Evolutionary conservation across 2,113 vertebrate species (phyloP).

Genomic region (Zingel zingel): DNA sequence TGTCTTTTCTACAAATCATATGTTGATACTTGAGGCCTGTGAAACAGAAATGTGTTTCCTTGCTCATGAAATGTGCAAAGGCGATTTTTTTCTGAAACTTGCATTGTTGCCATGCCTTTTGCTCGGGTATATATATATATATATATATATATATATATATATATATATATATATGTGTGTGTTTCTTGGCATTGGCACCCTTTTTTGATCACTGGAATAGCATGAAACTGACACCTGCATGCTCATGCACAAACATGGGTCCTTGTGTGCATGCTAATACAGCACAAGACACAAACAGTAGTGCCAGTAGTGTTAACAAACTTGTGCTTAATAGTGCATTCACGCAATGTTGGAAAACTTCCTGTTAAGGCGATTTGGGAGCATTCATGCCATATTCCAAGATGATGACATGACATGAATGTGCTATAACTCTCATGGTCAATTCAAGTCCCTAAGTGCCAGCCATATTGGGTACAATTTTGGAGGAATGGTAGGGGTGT

Average conservation of each 20-base stretch:
- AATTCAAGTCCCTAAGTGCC: not conserved
- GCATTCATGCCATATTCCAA: not conserved
- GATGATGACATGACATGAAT: not conserved
- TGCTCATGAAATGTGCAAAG: not conserved
- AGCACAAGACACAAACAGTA: not conserved
- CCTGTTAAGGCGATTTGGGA: not conserved
- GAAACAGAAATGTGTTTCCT: not conserved
- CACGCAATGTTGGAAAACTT: not conserved
- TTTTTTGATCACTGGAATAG: not conserved
- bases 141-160: no score
- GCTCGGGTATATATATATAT: not conserved
- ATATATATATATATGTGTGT: no score
- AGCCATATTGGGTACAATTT: not conserved
- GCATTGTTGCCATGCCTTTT: not conserved
- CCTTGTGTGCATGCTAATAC: not conserved
- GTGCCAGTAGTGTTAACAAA: not conserved
- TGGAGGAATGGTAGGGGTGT: not conserved
- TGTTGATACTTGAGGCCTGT: not conserved
- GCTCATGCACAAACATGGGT: not conserved
- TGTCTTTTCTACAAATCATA: constrained; percentile 1
- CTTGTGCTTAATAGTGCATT: not conserved
- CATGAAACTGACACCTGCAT: not conserved
- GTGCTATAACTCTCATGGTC: not conserved
- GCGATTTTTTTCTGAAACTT: not conserved
- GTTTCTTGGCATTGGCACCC: not conserved